phyloP scores from a whole-genome alignment of 2,888 invertebrate genomes.

The Dicyrtomina minuta region DNA sequence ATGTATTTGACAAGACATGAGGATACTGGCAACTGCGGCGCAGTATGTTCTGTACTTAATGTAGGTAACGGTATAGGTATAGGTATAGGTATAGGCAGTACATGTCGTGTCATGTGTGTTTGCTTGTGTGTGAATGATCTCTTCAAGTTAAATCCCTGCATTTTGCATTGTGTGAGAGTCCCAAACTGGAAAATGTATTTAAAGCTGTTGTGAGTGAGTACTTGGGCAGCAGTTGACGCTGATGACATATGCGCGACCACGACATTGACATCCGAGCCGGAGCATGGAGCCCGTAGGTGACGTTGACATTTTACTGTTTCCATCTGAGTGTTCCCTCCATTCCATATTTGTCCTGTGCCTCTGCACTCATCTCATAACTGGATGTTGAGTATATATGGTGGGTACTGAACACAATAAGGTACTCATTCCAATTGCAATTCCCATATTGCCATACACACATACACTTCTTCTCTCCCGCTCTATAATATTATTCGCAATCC shows the following conservation, averaged over 20 bases:
- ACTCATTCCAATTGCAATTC: too few species aligned
- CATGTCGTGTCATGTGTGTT: neutral
- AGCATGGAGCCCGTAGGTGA: constrained; percentile 7
- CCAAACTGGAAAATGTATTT: neutral
- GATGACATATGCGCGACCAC: neutral
- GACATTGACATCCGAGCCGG: constrained; percentile 14
- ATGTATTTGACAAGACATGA: constrained; percentile 3
- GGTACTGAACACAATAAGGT: too few species aligned
- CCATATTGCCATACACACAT: too few species aligned
- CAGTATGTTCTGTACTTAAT: too few species aligned
- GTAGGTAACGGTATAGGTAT: neutral
- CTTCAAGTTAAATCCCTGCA: neutral
- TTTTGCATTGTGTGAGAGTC: constrained; percentile 5
- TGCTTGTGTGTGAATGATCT: constrained; percentile 16
- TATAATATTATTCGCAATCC: constrained; percentile 1
- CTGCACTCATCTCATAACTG: too few species aligned
- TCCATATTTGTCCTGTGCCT: too few species aligned
- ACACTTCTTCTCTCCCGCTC: neutral
- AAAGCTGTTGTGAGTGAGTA: neutral
- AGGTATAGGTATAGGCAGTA: neutral
- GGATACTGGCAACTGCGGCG: too few species aligned
- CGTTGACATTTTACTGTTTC: constrained; percentile 8
- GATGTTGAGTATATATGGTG: too few species aligned
- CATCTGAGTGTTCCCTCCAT: too few species aligned
- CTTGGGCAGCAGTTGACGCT: neutral